These are phyloP conservation scores for Epinephelus awoara DNA, from an alignment of 2,797 vertebrate genomes.

Conservation along the genomic window DNA sequence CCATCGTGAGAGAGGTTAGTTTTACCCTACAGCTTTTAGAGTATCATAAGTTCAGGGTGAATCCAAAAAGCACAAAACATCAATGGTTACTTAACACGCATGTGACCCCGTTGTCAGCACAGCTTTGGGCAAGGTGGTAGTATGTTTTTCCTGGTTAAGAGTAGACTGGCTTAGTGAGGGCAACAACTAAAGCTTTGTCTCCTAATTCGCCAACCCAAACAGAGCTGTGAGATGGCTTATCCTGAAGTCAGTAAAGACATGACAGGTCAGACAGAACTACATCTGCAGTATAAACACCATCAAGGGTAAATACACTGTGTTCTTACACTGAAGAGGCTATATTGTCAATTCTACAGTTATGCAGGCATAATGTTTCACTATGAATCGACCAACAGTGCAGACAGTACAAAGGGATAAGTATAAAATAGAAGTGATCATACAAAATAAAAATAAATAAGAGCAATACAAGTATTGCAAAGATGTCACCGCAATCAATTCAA, in stretches of 20 bases:
- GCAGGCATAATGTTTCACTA: no score
- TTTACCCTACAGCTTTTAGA: neutral
- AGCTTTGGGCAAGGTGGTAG: neutral
- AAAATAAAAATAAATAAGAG: no score
- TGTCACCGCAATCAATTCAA: no score
- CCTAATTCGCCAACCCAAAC: neutral
- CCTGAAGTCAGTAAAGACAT: conserved; percentile 15
- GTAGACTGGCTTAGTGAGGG: neutral
- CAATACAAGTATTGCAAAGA: no score
- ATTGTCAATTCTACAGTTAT: no score
- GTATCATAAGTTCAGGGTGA: neutral
- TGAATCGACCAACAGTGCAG: no score
- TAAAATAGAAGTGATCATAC: no score
- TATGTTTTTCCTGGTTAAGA: conserved; percentile 3
- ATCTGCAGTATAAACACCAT: conserved; percentile 15
- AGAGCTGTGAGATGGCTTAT: neutral
- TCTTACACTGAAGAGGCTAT: neutral
- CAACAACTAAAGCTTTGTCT: conserved; percentile 7
- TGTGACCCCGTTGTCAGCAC: neutral
- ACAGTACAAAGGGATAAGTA: no score
- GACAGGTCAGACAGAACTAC: conserved; percentile 15
- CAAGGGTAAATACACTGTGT: conserved; percentile 1
- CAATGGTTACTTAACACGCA: neutral
- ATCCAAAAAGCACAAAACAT: neutral
- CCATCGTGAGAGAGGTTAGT: no score